Conservation (phyloP, 1,140 invertebrate genomes). For the Plectus sambesii region DNA sequence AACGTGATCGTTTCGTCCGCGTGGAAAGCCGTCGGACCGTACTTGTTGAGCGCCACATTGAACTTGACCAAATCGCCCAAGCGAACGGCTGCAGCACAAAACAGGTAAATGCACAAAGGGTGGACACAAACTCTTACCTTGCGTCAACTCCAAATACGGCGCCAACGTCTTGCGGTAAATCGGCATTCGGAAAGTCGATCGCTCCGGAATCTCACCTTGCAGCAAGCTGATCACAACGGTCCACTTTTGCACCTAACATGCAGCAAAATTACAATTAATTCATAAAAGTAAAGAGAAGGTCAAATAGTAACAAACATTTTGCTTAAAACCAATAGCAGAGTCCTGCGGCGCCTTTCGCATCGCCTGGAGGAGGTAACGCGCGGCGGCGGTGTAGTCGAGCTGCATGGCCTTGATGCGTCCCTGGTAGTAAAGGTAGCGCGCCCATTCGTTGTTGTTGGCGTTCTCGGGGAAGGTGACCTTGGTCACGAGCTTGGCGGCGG, state of each 20-base stretch:
- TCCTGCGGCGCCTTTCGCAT: constrained; percentile 91
- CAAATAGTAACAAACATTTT: constrained; percentile 58
- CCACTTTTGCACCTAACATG: constrained; percentile 66
- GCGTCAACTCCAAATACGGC: constrained; percentile 92
- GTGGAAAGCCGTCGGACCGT: constrained; percentile 29
- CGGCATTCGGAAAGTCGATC: constrained; percentile 61
- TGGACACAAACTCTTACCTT: constrained; percentile 51
- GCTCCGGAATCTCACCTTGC: constrained; percentile 90
- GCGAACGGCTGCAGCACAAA: constrained; percentile 62
- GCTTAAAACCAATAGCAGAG: constrained; percentile 92
- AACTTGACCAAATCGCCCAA: constrained; percentile 86
- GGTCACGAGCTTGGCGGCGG: constrained; percentile 62
- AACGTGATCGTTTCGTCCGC: constrained; percentile 38
- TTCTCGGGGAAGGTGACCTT: constrained; percentile 87
- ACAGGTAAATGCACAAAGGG: constrained; percentile 3
- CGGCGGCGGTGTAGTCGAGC: constrained; percentile 87
- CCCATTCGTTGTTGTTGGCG: constrained; percentile 97
- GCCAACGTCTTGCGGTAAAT: constrained; percentile 70
- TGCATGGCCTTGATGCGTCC: constrained; percentile 93
- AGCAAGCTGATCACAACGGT: constrained; percentile 88
- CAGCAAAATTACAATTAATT: constrained; percentile 14
- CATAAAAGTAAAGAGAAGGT: constrained; percentile 10
- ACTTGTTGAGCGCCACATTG: constrained; percentile 77
- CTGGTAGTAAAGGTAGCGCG: constrained; percentile 87
- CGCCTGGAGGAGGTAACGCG: constrained; percentile 80